A percentile compares a stretch with the other conserved stretches of the same genome.
Evolutionary conservation across 2,888 invertebrate species (phyloP).

Genomic region (Neocrepidodera transversa): DNA sequence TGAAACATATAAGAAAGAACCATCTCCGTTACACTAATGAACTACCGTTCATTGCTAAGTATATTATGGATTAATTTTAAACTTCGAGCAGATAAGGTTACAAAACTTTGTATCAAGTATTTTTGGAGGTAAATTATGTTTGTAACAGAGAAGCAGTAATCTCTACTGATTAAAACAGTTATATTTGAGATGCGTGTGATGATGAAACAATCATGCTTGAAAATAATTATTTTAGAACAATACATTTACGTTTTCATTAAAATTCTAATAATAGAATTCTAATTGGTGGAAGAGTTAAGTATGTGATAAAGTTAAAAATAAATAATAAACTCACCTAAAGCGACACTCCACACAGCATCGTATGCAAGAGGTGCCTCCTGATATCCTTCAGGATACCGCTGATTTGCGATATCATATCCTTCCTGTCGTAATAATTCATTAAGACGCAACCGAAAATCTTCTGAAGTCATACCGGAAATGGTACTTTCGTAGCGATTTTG

Average conservation of each 20-base stretch:
- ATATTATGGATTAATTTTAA: conserved; percentile 1
- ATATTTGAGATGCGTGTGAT: too few relatives aligned
- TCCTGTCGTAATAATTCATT: conserved; percentile 81
- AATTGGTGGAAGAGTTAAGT: too few relatives aligned
- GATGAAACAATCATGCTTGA: too few relatives aligned
- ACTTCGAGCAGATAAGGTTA: background rate
- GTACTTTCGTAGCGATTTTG: conserved; percentile 90
- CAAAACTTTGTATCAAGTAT: too few relatives aligned
- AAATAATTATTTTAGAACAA: too few relatives aligned
- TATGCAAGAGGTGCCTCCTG: conserved; percentile 98
- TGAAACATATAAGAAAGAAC: background rate
- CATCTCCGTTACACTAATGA: background rate
- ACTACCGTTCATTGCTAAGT: background rate
- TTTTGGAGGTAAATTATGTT: too few relatives aligned
- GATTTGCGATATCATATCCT: conserved; percentile 86
- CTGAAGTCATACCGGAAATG: conserved; percentile 94
- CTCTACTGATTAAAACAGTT: too few relatives aligned
- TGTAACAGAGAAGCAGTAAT: too few relatives aligned
- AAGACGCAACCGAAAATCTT: conserved; percentile 86
- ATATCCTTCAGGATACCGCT: conserved; percentile 90
- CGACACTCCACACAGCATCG: conserved; percentile 99
- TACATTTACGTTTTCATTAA: too few relatives aligned
- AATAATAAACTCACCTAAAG: conserved; percentile 85
- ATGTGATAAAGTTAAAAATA: too few relatives aligned
- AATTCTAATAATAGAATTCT: too few relatives aligned